Evolutionary conservation across 2,113 vertebrate genomes (phyloP).

Genomic region (Plecturocebus donacophilus): DNA sequence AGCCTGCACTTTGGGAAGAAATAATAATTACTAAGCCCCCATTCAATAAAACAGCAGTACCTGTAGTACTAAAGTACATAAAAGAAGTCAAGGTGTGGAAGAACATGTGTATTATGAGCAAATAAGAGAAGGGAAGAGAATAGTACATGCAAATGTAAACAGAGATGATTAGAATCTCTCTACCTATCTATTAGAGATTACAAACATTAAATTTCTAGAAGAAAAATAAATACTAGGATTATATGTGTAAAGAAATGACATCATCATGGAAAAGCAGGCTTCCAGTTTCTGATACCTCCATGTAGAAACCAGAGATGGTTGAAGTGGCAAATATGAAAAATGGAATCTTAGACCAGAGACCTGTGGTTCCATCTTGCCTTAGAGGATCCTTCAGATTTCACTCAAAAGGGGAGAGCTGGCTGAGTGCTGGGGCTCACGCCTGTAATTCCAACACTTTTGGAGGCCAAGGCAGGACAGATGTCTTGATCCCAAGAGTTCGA

Average conservation of each 20-base stretch:
- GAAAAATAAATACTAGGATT: conserved; percentile 27
- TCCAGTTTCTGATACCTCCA: background rate
- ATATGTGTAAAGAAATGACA: background rate
- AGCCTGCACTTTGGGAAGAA: background rate
- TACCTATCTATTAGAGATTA: background rate
- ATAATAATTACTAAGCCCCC: background rate
- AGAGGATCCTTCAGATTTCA: background rate
- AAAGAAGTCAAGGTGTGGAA: background rate
- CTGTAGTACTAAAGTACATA: background rate
- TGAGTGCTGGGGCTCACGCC: no score
- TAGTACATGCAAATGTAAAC: background rate
- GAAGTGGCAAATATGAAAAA: background rate
- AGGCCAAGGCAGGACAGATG: no score
- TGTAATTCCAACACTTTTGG: no score
- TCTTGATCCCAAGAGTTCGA: no score
- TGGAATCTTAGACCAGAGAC: background rate
- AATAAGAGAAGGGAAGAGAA: background rate
- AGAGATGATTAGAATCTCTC: background rate
- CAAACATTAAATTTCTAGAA: background rate
- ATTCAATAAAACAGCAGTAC: background rate
- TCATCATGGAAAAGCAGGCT: background rate
- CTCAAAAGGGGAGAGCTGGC: background rate
- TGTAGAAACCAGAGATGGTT: conserved; percentile 27
- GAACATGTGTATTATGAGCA: background rate
- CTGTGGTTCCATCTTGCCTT: background rate